phyloP scores from a whole-genome alignment of 2,888 invertebrate species.

The Apamea epomidion region DNA sequence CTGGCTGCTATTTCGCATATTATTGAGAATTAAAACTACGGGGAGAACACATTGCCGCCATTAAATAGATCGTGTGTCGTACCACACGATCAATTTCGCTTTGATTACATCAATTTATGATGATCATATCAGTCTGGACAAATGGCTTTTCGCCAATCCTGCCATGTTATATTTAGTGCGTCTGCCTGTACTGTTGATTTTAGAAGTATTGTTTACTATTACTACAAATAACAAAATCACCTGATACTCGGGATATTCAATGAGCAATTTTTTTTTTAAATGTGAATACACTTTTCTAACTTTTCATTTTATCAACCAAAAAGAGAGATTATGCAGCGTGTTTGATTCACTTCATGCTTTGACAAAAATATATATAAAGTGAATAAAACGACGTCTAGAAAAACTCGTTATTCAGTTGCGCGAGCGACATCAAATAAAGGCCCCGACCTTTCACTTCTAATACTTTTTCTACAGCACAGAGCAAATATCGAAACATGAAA shows the following conservation, averaged over 20 bases:
- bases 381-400: slow-evolving; percentile 3
- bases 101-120: slow-evolving; percentile 66
- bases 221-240: not conserved
- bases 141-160: slow-evolving; percentile 63
- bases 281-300: not conserved
- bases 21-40: slow-evolving; percentile 41
- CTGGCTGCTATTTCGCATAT: slow-evolving; percentile 15
- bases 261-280: not conserved
- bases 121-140: slow-evolving; percentile 60
- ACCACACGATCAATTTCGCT: slow-evolving; percentile 57
- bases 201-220: not conserved
- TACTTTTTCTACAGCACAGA: slow-evolving; percentile 9
- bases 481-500: slow-evolving; percentile 6
- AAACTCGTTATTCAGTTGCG: not conserved
- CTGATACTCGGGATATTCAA: no score
- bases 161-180: not conserved
- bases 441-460: slow-evolving; percentile 2
- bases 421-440: not conserved
- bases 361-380: not conserved
- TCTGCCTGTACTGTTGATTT: slow-evolving; percentile 13
- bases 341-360: not conserved
- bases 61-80: slow-evolving; percentile 29
- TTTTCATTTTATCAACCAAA: not conserved
- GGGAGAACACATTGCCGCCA: slow-evolving; percentile 23
- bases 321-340: not conserved